A percentile compares a stretch with the other conserved stretches of the same genome.
Evolutionary conservation across 2,113 vertebrate species (phyloP).

Genomic region (Acinonyx jubatus): DNA sequence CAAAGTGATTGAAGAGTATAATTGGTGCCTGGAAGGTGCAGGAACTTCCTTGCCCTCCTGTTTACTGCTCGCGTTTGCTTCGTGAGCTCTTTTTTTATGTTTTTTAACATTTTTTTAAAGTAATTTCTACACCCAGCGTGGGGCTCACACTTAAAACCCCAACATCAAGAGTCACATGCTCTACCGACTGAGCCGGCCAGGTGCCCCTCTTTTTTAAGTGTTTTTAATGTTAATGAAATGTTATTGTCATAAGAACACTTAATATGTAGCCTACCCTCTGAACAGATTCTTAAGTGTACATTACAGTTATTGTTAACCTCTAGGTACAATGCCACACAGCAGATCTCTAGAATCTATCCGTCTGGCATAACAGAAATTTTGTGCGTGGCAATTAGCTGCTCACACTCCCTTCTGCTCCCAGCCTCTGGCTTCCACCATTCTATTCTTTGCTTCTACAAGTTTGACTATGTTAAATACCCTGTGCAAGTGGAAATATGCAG

Average conservation of each 20-base stretch:
- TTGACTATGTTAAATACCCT: neutral
- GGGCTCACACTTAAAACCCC: neutral
- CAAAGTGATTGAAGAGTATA: neutral
- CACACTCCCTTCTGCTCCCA: neutral
- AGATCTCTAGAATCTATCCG: neutral
- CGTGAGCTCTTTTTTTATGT: neutral
- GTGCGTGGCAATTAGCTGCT: neutral
- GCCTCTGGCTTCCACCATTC: neutral
- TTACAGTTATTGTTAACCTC: neutral
- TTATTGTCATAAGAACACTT: neutral
- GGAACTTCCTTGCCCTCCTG: neutral
- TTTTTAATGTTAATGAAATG: neutral
- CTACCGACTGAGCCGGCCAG: neutral
- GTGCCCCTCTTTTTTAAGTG: neutral
- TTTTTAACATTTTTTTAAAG: neutral
- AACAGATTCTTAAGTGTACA: neutral
- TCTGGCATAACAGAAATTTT: neutral
- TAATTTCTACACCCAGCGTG: neutral
- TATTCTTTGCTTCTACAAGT: neutral
- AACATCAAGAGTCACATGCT: neutral
- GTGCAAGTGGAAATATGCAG: neutral
- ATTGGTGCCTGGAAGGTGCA: neutral
- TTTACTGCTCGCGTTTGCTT: neutral
- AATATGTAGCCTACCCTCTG: neutral
- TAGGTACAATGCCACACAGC: neutral